Conservation (phyloP, 2,888 invertebrate species). For the Rhynchonema sp. region DNA sequence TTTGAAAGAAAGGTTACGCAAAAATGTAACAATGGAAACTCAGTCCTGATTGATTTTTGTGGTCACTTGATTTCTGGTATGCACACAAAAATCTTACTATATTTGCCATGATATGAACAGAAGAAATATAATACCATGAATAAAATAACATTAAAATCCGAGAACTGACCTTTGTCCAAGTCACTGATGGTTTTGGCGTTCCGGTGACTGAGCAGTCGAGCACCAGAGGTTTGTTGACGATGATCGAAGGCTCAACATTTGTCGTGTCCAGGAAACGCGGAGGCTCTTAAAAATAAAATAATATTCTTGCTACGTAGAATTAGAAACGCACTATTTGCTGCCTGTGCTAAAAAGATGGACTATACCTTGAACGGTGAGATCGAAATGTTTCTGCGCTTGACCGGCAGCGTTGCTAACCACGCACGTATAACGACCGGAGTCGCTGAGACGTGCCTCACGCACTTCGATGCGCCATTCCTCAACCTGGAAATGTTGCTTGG, state of each 20-base stretch:
- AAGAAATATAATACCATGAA: too few species aligned
- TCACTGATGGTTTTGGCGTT: constrained; percentile 36
- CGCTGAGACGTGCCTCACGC: constrained; percentile 21
- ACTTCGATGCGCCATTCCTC: constrained; percentile 16
- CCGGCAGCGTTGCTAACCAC: constrained; percentile 40
- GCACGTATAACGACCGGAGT: constrained; percentile 43
- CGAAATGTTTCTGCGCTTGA: constrained; percentile 35
- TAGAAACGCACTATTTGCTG: too few species aligned
- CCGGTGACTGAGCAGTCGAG: constrained; percentile 39
- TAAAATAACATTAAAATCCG: too few species aligned
- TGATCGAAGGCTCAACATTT: constrained; percentile 23
- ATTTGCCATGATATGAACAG: too few species aligned
- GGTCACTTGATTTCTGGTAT: too few species aligned
- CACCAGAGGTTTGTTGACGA: constrained; percentile 37
- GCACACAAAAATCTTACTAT: too few species aligned
- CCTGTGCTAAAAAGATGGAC: too few species aligned
- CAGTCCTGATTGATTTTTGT: too few species aligned
- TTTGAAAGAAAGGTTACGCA: too few species aligned
- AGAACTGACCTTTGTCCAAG: constrained; percentile 34
- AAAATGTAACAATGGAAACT: too few species aligned
- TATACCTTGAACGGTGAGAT: constrained; percentile 42
- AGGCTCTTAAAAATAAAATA: constrained; percentile 27
- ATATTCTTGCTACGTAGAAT: not conserved
- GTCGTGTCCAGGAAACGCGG: constrained; percentile 27
- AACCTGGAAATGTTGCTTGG: constrained; percentile 7